Conservation (phyloP, 2,113 vertebrate species). For the Prinia subflava region DNA sequence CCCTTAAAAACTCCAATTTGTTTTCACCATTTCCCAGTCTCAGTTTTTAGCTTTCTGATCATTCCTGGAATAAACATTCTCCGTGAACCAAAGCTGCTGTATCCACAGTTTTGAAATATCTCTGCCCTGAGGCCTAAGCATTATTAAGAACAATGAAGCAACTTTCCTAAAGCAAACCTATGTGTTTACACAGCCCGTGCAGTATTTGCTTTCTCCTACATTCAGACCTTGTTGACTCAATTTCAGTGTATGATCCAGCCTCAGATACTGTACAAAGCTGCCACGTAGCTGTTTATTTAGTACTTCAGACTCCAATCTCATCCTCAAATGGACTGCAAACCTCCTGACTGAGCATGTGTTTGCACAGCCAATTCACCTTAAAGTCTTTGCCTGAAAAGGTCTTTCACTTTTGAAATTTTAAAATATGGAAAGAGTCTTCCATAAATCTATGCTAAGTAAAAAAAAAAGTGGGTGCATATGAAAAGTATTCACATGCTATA, state of each 20-base stretch:
- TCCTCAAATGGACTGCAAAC: not conserved
- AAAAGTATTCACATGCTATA: not conserved
- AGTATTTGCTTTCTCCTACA: conserved; percentile 25
- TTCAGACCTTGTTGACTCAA: conserved; percentile 29
- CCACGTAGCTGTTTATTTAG: conserved; percentile 18
- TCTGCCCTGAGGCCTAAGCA: not conserved
- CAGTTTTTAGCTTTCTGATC: not conserved
- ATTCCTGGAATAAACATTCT: not conserved
- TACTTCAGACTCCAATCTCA: conserved; percentile 26
- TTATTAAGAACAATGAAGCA: not conserved
- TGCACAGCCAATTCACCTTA: not conserved
- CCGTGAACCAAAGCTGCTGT: not conserved
- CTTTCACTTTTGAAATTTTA: not conserved
- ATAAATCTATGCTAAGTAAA: not conserved
- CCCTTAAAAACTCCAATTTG: not conserved
- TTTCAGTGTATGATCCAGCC: not conserved
- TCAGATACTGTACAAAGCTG: not conserved
- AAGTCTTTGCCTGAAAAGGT: not conserved
- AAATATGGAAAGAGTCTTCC: not conserved
- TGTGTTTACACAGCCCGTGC: not conserved
- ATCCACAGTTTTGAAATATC: not conserved
- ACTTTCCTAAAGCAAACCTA: not conserved
- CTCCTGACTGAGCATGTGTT: not conserved
- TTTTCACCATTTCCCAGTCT: not conserved
- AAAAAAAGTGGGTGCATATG: not conserved